Conservation (phyloP, 2,113 vertebrate species). For the Athene noctua region DNA sequence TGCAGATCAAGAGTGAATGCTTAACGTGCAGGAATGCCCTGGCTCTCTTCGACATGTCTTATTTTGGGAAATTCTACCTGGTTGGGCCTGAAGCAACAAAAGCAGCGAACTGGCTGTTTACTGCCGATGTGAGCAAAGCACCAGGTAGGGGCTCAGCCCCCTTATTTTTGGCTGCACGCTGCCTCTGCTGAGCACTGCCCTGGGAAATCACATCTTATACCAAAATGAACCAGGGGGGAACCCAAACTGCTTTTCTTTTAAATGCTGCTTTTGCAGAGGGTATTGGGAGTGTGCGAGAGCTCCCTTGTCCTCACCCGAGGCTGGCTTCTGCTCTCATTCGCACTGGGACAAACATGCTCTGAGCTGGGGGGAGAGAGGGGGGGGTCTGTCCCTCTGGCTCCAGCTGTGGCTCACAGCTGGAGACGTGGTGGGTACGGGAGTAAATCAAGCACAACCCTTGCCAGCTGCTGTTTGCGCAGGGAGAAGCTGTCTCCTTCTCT, state of each 20-base stretch:
- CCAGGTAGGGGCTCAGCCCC: slow-evolving; percentile 76
- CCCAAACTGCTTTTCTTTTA: not conserved
- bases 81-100: slow-evolving; percentile 86
- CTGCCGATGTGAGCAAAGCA: slow-evolving; percentile 86
- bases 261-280: not conserved
- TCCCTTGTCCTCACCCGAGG: not conserved
- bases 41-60: slow-evolving; percentile 95
- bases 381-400: not conserved
- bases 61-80: slow-evolving; percentile 98
- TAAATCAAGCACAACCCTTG: not conserved
- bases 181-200: not conserved
- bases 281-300: not conserved
- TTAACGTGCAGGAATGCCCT: slow-evolving; percentile 84
- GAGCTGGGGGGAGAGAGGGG: not conserved
- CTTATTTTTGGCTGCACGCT: accelerated
- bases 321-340: not conserved
- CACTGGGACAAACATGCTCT: not conserved
- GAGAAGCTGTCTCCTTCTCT: not conserved
- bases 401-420: slow-evolving; percentile 14
- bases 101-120: slow-evolving; percentile 93
- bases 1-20: slow-evolving; percentile 88
- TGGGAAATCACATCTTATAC: not conserved
- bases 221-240: not conserved
- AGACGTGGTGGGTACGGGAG: not conserved
- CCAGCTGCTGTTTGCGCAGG: accelerated